A percentile compares a stretch with the other conserved stretches of the same genome.
Evolutionary conservation across 2,113 vertebrate genomes (phyloP).

Genomic region (Steatornis caripensis): DNA sequence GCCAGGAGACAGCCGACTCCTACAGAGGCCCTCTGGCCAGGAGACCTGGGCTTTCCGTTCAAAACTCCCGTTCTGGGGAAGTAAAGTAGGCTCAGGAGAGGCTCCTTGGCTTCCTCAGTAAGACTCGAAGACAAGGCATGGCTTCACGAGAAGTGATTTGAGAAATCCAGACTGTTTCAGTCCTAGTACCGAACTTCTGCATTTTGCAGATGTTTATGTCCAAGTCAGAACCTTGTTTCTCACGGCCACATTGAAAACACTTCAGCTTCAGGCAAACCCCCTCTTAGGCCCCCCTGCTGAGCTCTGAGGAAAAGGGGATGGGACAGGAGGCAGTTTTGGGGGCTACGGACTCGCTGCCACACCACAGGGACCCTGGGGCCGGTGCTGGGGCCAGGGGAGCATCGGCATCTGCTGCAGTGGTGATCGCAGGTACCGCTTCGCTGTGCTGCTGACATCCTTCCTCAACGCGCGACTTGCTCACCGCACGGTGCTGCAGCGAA

Average conservation of each 20-base stretch:
- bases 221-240: neutral
- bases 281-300: neutral
- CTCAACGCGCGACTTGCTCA: fast-evolving
- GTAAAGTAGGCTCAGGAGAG: neutral
- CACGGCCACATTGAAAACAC: neutral
- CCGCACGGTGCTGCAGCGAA: neutral
- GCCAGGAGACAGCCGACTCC: neutral
- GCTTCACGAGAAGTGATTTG: neutral
- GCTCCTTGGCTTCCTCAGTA: neutral
- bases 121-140: neutral
- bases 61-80: neutral
- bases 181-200: neutral
- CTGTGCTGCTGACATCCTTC: neutral
- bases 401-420: neutral
- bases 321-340: neutral
- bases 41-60: neutral
- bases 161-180: neutral
- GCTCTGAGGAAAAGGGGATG: neutral
- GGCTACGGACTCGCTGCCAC: neutral
- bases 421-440: fast-evolving
- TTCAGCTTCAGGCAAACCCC: neutral
- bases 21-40: neutral
- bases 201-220: neutral
- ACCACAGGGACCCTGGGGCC: fast-evolving
- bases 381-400: neutral